Conservation (phyloP, 2,888 invertebrate genomes). For the Aphrophora alni region DNA sequence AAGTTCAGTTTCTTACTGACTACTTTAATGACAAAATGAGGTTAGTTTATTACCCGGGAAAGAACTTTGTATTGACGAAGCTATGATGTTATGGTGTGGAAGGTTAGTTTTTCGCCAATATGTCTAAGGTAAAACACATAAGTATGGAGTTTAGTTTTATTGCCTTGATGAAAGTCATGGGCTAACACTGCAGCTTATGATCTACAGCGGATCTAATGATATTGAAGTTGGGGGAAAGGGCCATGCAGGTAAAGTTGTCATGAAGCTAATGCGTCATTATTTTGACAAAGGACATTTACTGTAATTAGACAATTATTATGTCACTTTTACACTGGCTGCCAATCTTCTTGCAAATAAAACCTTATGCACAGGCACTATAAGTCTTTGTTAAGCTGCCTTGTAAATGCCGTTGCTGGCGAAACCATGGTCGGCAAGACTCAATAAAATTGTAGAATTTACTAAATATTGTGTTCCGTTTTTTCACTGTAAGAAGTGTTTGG, state of each 20-base stretch:
- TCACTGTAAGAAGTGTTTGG: slow-evolving; percentile 25
- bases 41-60: not conserved
- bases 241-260: not conserved
- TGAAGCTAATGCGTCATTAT: not conserved
- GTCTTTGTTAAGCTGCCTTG: too few species aligned
- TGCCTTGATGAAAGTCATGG: not conserved
- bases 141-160: not conserved
- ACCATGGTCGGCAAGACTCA: too few species aligned
- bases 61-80: not conserved
- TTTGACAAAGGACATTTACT: not conserved
- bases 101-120: not conserved
- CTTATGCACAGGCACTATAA: slow-evolving; percentile 28
- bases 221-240: not conserved
- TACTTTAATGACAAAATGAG: not conserved
- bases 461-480: too few species aligned
- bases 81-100: not conserved
- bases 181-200: not conserved
- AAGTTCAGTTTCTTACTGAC: not conserved
- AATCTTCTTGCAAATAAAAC: slow-evolving; percentile 32
- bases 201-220: not conserved
- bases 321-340: not conserved
- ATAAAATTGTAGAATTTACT: too few species aligned
- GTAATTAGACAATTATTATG: not conserved
- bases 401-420: too few species aligned
- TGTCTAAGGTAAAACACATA: not conserved